A percentile compares a stretch with the other conserved stretches of the same genome.
phyloP scores from a whole-genome alignment of 2,888 invertebrate genomes.

The Erebia aethiops region DNA sequence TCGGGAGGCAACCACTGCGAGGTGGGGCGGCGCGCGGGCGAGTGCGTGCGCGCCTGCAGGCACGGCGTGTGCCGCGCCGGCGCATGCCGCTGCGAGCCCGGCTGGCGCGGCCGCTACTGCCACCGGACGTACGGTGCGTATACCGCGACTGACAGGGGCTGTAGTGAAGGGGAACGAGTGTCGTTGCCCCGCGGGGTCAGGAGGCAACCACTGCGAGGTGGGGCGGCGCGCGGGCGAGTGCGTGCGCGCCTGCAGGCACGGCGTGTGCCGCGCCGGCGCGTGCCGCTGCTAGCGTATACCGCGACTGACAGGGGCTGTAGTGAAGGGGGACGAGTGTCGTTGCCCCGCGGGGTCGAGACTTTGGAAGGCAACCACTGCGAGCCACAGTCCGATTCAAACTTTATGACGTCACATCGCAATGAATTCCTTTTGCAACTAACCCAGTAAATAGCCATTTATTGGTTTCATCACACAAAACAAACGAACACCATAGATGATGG shows the following conservation, averaged over 20 bases:
- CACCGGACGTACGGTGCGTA: conserved; percentile 85
- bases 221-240: conserved; percentile 90
- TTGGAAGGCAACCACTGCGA: conserved; percentile 95
- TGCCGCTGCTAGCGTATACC: conserved; percentile 88
- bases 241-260: conserved; percentile 89
- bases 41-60: conserved; percentile 88
- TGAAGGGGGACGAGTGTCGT: too few relatives aligned
- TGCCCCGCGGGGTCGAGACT: conserved; percentile 89
- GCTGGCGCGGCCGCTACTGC: conserved; percentile 92
- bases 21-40: conserved; percentile 89
- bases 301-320: conserved; percentile 53
- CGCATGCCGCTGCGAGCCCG: conserved; percentile 90
- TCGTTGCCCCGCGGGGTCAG: conserved; percentile 85
- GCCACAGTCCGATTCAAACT: conserved; percentile 80
- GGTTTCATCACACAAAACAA: too few relatives aligned
- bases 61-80: conserved; percentile 90
- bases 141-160: conserved; percentile 56
- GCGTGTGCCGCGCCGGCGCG: conserved; percentile 87
- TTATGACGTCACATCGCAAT: too few relatives aligned
- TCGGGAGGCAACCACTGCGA: conserved; percentile 96
- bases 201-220: conserved; percentile 96
- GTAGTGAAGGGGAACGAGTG: too few relatives aligned
- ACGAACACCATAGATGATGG: too few relatives aligned
- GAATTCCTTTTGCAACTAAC: too few relatives aligned
- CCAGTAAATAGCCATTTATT: too few relatives aligned